Evolutionary conservation across 2,797 vertebrate genomes (phyloP).

Genomic region (Ibycter americanus): DNA sequence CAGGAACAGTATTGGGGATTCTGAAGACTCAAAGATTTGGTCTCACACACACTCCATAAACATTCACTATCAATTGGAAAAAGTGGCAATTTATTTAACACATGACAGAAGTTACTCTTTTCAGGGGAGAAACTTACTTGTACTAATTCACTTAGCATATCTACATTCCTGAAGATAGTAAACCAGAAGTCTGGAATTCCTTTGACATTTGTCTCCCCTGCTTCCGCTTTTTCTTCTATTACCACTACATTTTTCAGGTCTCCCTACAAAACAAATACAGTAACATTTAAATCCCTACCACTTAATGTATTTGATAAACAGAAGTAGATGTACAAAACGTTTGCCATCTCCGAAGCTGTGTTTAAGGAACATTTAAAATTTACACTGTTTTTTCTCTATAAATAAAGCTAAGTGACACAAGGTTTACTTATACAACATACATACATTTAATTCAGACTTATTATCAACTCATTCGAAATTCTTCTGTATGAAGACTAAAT

Average conservation of each 20-base stretch:
- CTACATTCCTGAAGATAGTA: conserved; percentile 94
- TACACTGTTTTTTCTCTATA: background rate
- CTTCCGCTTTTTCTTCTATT: conserved; percentile 86
- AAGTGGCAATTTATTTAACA: background rate
- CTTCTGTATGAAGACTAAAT: background rate
- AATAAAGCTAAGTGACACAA: background rate
- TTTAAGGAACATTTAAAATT: background rate
- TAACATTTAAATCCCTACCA: background rate
- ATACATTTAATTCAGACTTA: background rate
- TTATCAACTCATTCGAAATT: background rate
- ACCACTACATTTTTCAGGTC: conserved; percentile 90
- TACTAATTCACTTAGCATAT: conserved; percentile 94
- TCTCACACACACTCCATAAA: background rate
- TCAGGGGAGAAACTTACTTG: conserved; percentile 76
- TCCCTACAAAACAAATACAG: conserved; percentile 76
- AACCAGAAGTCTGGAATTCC: conserved; percentile 99
- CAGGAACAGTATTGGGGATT: background rate
- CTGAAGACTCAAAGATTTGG: background rate
- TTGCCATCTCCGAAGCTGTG: background rate
- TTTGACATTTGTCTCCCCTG: conserved; percentile 82
- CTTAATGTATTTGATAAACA: background rate
- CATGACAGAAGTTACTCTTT: background rate
- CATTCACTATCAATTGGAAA: background rate
- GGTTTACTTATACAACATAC: background rate
- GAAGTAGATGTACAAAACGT: background rate